Evolutionary conservation across 2,797 vertebrate species (phyloP).

Genomic region (Galagoides demidoff): DNA sequence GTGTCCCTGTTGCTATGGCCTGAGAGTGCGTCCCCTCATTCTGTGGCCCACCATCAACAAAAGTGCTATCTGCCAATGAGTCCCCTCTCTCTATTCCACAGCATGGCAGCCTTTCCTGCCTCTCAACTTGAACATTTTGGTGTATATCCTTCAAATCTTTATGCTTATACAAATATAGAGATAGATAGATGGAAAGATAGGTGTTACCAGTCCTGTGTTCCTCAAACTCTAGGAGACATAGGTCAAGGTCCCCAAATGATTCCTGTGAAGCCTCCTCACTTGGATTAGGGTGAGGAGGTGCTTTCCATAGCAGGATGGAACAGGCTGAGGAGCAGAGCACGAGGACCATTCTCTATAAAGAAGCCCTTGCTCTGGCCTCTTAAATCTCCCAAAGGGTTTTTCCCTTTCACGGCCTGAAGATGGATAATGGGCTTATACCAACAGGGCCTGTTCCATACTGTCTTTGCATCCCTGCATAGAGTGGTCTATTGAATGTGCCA

Average conservation of each 20-base stretch:
- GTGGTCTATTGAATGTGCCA: neutral
- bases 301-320: neutral
- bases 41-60: neutral
- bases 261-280: neutral
- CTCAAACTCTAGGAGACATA: neutral
- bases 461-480: neutral
- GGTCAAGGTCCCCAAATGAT: neutral
- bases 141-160: too few species aligned
- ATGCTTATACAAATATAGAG: too few species aligned
- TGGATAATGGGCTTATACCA: neutral
- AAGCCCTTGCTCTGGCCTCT: neutral
- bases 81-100: neutral
- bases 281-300: neutral
- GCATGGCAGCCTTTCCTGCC: neutral
- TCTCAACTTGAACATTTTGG: too few species aligned
- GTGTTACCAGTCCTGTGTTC: neutral
- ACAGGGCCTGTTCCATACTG: neutral
- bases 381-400: neutral
- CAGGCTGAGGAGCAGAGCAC: neutral
- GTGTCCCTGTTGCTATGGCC: neutral
- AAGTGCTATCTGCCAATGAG: neutral
- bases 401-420: neutral
- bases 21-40: neutral
- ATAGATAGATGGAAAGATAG: too few species aligned
- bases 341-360: neutral